Evolutionary conservation across 2,113 vertebrate species (phyloP).

Genomic region (Bostrychus sinensis): DNA sequence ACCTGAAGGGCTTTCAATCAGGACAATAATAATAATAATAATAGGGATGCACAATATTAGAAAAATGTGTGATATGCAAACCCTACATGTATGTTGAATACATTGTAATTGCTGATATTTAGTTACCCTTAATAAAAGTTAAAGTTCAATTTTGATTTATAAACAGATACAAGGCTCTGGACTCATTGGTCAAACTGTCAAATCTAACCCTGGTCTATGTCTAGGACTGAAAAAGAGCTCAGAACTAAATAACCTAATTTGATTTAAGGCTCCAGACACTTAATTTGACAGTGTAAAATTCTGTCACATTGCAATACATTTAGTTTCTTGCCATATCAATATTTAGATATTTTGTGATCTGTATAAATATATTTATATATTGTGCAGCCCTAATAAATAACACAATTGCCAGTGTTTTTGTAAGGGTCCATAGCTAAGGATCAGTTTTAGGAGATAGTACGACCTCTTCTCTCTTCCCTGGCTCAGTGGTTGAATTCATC

Average conservation of each 20-base stretch:
- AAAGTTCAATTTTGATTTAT: too few relatives aligned
- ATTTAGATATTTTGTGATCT: not conserved
- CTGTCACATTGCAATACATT: not conserved
- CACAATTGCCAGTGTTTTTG: not conserved
- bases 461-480: slow-evolving; percentile 61
- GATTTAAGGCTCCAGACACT: not conserved
- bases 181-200: too few relatives aligned
- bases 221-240: too few relatives aligned
- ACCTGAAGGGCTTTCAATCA: not conserved
- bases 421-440: slow-evolving; percentile 37
- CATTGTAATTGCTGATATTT: too few relatives aligned
- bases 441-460: slow-evolving; percentile 38
- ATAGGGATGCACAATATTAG: not conserved
- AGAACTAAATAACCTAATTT: too few relatives aligned
- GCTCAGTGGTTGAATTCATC: slow-evolving; percentile 60
- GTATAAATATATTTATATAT: not conserved
- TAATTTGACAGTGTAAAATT: not conserved
- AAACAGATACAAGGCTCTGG: too few relatives aligned
- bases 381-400: slow-evolving; percentile 2
- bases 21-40: not conserved
- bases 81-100: too few relatives aligned
- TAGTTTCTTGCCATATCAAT: too few relatives aligned
- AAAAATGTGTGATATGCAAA: too few relatives aligned
- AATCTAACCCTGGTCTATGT: too few relatives aligned
- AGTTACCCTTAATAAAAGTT: too few relatives aligned